Evolutionary conservation across 2,888 invertebrate species (phyloP).

Genomic region (Argynnis bischoffii): DNA sequence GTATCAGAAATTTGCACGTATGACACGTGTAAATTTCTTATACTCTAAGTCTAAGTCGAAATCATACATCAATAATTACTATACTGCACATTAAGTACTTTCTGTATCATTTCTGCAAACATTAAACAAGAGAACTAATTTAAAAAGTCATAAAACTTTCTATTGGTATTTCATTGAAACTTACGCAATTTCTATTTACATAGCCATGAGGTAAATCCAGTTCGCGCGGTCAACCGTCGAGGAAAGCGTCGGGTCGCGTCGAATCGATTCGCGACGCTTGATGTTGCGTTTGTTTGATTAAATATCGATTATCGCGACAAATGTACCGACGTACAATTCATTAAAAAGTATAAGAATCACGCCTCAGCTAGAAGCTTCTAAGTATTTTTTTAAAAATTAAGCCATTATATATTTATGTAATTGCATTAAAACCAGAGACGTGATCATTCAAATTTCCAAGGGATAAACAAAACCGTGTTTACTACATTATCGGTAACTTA

Average conservation of each 20-base stretch:
- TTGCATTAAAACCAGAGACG: slow-evolving; percentile 19
- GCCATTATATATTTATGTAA: neutral
- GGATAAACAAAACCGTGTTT: slow-evolving; percentile 27
- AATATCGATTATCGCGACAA: slow-evolving; percentile 54
- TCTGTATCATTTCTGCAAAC: slow-evolving; percentile 3
- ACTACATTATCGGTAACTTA: slow-evolving; percentile 32
- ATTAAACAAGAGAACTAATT: slow-evolving; percentile 13
- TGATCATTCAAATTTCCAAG: slow-evolving; percentile 1
- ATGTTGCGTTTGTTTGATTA: slow-evolving; percentile 57
- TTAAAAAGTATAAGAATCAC: too few relatives aligned
- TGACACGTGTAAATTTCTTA: too few relatives aligned
- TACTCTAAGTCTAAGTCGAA: too few relatives aligned
- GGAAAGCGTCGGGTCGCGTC: slow-evolving; percentile 46
- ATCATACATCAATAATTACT: too few relatives aligned
- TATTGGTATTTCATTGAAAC: slow-evolving; percentile 32
- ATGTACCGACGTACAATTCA: slow-evolving; percentile 6
- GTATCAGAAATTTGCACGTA: too few relatives aligned
- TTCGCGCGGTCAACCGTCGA: slow-evolving; percentile 42
- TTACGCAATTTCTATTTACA: slow-evolving; percentile 37
- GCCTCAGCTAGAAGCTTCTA: too few relatives aligned
- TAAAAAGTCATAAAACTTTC: slow-evolving; percentile 30
- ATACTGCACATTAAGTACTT: neutral
- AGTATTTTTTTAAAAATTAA: too few relatives aligned
- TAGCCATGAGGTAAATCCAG: slow-evolving; percentile 35
- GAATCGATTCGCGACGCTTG: slow-evolving; percentile 61